Percentiles rank a stretch among this genome's conserved stretches.
Evolutionary conservation across 2,797 vertebrate genomes (phyloP).

Genomic region (Acestrorhynchus altus): DNA sequence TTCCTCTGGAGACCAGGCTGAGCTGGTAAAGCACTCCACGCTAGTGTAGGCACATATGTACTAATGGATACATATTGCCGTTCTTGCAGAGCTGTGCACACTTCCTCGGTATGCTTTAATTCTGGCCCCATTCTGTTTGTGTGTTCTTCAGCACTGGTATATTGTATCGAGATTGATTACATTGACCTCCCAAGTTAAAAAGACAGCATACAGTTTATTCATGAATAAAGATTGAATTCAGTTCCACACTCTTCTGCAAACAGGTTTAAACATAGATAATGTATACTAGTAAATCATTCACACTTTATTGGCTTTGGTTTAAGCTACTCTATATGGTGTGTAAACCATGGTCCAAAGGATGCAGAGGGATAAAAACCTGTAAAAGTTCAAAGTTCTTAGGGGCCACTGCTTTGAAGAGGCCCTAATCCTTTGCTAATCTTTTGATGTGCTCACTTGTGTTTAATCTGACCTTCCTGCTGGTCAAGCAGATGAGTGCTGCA

Average conservation of each 20-base stretch:
- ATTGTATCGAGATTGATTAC: background rate
- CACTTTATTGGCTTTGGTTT: background rate
- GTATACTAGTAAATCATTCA: background rate
- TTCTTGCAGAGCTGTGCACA: too few relatives aligned
- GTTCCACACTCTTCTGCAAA: background rate
- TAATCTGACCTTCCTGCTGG: slow-evolving; percentile 39
- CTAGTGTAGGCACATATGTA: too few relatives aligned
- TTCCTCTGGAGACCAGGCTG: too few relatives aligned
- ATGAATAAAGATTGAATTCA: background rate
- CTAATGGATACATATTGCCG: too few relatives aligned
- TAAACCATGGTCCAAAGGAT: slow-evolving; percentile 2
- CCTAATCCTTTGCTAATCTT: slow-evolving; percentile 52
- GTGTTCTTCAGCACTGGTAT: background rate
- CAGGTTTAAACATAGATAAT: background rate
- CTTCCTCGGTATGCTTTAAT: too few relatives aligned
- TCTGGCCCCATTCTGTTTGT: too few relatives aligned
- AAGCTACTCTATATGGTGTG: slow-evolving; percentile 24
- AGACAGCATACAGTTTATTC: background rate
- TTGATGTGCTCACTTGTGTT: slow-evolving; percentile 41
- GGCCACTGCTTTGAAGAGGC: slow-evolving; percentile 29
- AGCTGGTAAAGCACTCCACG: too few relatives aligned
- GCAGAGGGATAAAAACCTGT: slow-evolving; percentile 5
- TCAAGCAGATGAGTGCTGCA: background rate
- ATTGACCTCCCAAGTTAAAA: background rate
- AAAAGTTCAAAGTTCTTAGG: slow-evolving; percentile 46